Conservation (phyloP, 23 tunicate species). For the Aplidium turbinatum region DNA sequence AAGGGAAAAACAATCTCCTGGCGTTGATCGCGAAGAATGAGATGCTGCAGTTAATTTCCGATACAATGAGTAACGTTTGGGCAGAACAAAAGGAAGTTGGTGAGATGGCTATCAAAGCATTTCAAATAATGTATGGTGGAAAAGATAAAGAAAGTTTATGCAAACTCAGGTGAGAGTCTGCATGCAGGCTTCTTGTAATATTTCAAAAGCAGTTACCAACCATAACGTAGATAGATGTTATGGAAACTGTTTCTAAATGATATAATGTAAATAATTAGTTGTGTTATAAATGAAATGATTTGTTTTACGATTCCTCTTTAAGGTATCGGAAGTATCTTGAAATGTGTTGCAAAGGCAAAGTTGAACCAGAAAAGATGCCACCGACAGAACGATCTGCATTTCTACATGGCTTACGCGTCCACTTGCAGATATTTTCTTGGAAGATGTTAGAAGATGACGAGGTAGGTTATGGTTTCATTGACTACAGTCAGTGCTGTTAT, state of each 20-base stretch:
- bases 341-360: neutral
- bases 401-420: neutral
- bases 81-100: neutral
- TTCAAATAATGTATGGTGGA: slow-evolving; percentile 5
- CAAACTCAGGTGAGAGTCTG: slow-evolving; percentile 17
- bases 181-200: no score
- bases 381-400: neutral
- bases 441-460: neutral
- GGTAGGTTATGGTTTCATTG: no score
- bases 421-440: slow-evolving; percentile 1
- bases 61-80: neutral
- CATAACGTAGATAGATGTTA: neutral
- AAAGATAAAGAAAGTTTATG: neutral
- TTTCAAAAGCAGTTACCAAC: no score
- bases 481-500: no score
- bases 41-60: neutral
- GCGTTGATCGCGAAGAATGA: neutral
- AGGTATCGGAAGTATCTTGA: slow-evolving; percentile 11
- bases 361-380: slow-evolving; percentile 15
- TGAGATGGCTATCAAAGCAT: neutral
- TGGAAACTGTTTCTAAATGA: neutral
- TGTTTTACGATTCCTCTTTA: neutral
- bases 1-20: slow-evolving; percentile 1
- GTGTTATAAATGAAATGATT: neutral
- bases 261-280: neutral